These are phyloP conservation scores for Balaeniceps rex DNA, from an alignment of 2,113 vertebrate genomes.

Conservation along the genomic window DNA sequence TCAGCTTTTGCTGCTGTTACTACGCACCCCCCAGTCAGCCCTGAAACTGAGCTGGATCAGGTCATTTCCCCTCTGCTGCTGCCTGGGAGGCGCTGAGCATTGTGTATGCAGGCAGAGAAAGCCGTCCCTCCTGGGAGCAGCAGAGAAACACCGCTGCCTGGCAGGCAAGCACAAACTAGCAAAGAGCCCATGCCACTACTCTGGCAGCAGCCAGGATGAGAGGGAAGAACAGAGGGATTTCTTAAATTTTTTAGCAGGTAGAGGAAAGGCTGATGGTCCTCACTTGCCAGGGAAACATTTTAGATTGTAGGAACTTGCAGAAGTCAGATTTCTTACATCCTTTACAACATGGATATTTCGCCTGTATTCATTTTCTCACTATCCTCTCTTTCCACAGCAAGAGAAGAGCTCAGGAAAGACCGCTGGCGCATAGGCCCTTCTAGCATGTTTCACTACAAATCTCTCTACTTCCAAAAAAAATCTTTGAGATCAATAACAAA, in stretches of 20 bases:
- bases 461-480: not conserved
- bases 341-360: not conserved
- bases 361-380: not conserved
- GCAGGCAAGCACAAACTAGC: not conserved
- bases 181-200: not conserved
- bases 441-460: not conserved
- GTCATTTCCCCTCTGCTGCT: not conserved
- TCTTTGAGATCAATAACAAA: not conserved
- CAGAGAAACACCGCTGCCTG: not conserved
- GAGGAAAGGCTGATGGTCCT: not conserved
- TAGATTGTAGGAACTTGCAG: not conserved
- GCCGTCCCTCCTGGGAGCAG: not conserved
- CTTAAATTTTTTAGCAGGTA: not conserved
- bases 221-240: not conserved
- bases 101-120: not conserved
- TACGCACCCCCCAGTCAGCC: not conserved
- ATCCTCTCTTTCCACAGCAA: not conserved
- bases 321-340: not conserved
- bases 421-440: rapidly evolving
- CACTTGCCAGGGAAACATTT: not conserved
- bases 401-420: not conserved
- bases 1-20: not conserved
- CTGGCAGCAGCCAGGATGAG: not conserved
- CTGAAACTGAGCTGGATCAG: not conserved
- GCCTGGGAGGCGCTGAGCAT: not conserved